These are phyloP conservation scores for Lynx canadensis DNA, from an alignment of 2,113 vertebrate genomes.

Conservation along the genomic window DNA sequence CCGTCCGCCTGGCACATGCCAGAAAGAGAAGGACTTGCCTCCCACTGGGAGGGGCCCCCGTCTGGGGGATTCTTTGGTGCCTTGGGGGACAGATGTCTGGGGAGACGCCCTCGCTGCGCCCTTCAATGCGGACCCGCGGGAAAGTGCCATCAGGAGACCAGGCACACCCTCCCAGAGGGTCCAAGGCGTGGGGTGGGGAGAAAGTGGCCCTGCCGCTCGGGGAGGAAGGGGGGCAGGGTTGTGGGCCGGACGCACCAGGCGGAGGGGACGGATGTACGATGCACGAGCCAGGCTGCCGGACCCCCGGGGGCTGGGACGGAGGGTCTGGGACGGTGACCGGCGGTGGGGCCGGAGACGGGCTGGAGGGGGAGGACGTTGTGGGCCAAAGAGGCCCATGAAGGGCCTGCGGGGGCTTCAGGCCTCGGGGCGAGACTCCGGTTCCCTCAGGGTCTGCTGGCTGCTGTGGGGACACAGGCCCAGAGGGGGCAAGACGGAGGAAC, in stretches of 20 bases:
- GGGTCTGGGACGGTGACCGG: not conserved
- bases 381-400: not conserved
- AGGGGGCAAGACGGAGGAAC: rapidly evolving
- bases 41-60: not conserved
- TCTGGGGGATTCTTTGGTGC: not conserved
- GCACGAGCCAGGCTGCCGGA: not conserved
- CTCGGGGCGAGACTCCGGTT: not conserved
- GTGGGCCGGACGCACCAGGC: not conserved
- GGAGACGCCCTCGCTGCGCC: rapidly evolving
- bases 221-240: not conserved
- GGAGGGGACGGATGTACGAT: not conserved
- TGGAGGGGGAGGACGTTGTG: not conserved
- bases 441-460: not conserved
- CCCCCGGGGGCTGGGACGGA: rapidly evolving
- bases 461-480: not conserved
- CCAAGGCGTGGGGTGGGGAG: not conserved
- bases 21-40: not conserved
- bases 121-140: not conserved
- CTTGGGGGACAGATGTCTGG: not conserved
- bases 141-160: not conserved
- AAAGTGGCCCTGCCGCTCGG: not conserved
- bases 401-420: not conserved
- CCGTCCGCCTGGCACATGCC: not conserved
- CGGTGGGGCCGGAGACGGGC: not conserved
- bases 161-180: not conserved